phyloP scores from a whole-genome alignment of 2,113 vertebrate genomes.

The Tachysurus vachellii region DNA sequence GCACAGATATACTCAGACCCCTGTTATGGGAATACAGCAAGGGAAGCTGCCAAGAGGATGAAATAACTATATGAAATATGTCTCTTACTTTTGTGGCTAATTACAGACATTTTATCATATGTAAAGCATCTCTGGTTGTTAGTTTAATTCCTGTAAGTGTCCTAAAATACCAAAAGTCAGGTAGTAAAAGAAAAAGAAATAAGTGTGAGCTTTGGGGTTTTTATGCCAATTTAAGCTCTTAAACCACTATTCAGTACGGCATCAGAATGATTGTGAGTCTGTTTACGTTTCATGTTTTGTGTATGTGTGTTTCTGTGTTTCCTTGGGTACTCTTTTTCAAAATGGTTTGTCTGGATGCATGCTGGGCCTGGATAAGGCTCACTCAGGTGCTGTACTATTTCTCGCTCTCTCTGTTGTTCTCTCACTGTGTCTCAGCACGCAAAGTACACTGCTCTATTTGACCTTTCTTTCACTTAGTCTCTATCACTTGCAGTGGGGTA shows the following conservation, averaged over 20 bases:
- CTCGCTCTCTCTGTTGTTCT: not conserved
- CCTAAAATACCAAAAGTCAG: not conserved
- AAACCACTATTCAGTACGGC: not conserved
- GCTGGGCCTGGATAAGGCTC: not conserved
- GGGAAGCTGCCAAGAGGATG: not conserved
- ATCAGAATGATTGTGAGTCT: not conserved
- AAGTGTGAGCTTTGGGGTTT: not conserved
- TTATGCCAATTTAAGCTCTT: not conserved
- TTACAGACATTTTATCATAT: not conserved
- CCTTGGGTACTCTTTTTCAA: not conserved
- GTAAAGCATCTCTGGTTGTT: not conserved
- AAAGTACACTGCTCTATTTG: slow-evolving; percentile 2
- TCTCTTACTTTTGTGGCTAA: not conserved
- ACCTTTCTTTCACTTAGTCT: slow-evolving; percentile 5
- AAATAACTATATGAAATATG: not conserved
- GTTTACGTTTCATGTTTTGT: not conserved
- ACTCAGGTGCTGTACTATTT: not conserved
- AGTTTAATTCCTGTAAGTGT: not conserved
- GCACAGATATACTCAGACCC: not conserved
- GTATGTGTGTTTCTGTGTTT: not conserved
- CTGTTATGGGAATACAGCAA: not conserved
- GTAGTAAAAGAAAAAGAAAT: not conserved
- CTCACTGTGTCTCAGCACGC: not conserved
- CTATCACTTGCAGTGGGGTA: not conserved
- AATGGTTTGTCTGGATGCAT: not conserved